Conservation (phyloP, 2,888 invertebrate species). For the Ornithoptera priamus region DNA sequence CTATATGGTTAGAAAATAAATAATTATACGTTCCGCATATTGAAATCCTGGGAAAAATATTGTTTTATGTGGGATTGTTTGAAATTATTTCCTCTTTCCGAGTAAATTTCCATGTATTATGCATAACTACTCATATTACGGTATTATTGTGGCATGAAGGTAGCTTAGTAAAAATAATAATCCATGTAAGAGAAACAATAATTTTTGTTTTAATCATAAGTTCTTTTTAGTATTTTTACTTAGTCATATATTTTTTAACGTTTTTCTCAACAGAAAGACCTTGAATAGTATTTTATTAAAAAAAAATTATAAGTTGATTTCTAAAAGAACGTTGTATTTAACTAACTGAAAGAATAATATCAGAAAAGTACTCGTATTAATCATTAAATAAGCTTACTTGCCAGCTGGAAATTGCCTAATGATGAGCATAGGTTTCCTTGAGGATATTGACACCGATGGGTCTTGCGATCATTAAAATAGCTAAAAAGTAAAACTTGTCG, state of each 20-base stretch:
- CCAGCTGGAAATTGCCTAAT: neutral
- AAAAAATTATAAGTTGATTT: too few relatives aligned
- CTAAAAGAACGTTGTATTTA: too few relatives aligned
- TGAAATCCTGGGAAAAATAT: conserved; percentile 9
- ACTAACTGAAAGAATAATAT: neutral
- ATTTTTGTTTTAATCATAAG: neutral
- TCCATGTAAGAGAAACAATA: neutral
- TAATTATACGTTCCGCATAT: conserved; percentile 7
- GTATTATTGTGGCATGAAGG: neutral
- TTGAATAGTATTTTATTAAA: too few relatives aligned
- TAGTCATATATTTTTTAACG: too few relatives aligned
- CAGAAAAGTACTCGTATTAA: neutral
- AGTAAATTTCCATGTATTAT: conserved; percentile 13
- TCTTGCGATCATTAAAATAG: neutral
- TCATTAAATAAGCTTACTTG: too few relatives aligned
- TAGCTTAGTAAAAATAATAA: neutral
- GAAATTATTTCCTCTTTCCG: neutral
- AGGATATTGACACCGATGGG: neutral
- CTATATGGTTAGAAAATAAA: neutral
- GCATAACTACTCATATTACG: conserved; percentile 16
- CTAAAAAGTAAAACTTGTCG: neutral
- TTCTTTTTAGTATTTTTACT: too few relatives aligned
- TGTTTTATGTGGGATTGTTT: conserved; percentile 17
- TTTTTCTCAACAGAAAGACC: too few relatives aligned
- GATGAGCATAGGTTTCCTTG: neutral